A percentile compares a stretch with the other conserved stretches of the same genome.
phyloP scores from a whole-genome alignment of 2,888 invertebrate species.

The Tolmerus cingulatus region DNA sequence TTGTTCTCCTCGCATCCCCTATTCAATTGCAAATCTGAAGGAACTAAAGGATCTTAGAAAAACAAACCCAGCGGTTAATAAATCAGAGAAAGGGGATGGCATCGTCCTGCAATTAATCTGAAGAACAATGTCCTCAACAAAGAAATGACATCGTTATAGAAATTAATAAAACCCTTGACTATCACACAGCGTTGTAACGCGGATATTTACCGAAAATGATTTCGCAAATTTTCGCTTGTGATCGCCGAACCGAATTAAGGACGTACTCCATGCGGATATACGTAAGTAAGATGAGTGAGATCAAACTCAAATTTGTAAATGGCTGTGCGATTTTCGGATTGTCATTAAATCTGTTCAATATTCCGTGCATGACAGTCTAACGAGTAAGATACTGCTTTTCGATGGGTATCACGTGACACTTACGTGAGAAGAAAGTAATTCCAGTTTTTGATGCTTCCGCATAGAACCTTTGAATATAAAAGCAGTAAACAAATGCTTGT shows the following conservation, averaged over 20 bases:
- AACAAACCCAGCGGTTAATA: neutral
- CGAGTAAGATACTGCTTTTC: constrained; percentile 23
- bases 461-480: neutral
- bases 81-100: constrained; percentile 25
- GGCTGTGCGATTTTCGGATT: constrained; percentile 32
- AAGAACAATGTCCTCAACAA: constrained; percentile 45
- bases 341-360: constrained; percentile 47
- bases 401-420: constrained; percentile 5
- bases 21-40: neutral
- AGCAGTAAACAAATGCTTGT: neutral
- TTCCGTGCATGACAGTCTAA: constrained; percentile 42
- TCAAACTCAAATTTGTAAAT: neutral
- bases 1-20: neutral
- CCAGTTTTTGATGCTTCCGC: neutral
- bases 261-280: neutral
- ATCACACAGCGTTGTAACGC: constrained; percentile 36
- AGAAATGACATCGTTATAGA: constrained; percentile 43
- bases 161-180: constrained; percentile 46
- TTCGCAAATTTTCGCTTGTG: constrained; percentile 15
- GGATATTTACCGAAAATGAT: constrained; percentile 33
- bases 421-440: neutral
- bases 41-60: constrained; percentile 22
- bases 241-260: neutral
- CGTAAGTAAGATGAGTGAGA: neutral
- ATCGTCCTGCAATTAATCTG: constrained; percentile 46